phyloP scores from a whole-genome alignment of 2,888 invertebrate genomes.

The Vesta saturnalis region DNA sequence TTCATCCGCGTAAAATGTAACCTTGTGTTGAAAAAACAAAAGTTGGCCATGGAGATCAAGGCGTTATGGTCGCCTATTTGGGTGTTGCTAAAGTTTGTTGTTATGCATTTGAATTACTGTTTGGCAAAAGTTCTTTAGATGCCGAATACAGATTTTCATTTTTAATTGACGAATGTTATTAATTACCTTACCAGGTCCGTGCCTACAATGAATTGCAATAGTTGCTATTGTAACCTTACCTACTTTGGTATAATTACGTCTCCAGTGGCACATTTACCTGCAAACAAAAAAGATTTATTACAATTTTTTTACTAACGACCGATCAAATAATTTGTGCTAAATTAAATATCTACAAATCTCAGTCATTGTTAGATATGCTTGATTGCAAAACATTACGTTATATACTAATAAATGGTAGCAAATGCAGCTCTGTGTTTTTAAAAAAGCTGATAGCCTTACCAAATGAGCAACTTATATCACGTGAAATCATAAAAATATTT shows the following conservation, averaged over 20 bases:
- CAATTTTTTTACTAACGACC: too few relatives aligned
- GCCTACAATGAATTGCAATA: too few relatives aligned
- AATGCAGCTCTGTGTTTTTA: too few relatives aligned
- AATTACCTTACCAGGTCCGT: neutral
- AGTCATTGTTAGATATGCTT: too few relatives aligned
- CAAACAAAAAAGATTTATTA: neutral
- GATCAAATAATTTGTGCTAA: too few relatives aligned
- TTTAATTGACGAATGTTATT: neutral
- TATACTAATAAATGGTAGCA: too few relatives aligned
- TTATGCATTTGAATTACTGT: neutral
- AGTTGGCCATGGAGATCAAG: slow-evolving; percentile 30
- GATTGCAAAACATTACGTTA: too few relatives aligned
- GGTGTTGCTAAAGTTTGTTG: neutral
- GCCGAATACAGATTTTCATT: too few relatives aligned
- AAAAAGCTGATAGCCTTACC: too few relatives aligned
- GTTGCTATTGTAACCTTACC: neutral
- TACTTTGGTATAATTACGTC: slow-evolving; percentile 1
- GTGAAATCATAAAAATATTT: too few relatives aligned
- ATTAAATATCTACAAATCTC: too few relatives aligned
- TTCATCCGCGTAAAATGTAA: slow-evolving; percentile 34
- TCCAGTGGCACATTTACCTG: neutral
- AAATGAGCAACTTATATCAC: too few relatives aligned
- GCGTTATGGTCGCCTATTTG: slow-evolving; percentile 24
- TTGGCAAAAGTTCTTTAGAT: neutral
- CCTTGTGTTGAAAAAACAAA: slow-evolving; percentile 29